Base-by-base conservation (phyloP, 1,140 invertebrate species). In the Heliconius nattereri region DNA sequence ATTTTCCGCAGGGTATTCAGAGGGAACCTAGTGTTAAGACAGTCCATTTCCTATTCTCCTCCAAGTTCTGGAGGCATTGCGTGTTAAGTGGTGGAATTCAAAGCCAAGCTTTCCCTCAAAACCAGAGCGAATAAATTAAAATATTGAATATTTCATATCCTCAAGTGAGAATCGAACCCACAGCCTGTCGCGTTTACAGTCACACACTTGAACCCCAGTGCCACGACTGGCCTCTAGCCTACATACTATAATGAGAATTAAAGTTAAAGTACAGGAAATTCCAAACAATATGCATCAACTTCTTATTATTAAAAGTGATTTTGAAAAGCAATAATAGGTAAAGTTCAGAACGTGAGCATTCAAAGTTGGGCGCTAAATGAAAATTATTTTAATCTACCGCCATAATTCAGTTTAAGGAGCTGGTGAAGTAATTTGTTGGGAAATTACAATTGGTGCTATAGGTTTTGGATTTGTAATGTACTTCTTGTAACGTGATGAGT, bases 321-420 rank as follows among this genome's bases (percentile, higher is more conserved):
- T 57, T 57, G n/a, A 57, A 57, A n/a, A 57, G 6, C 52, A 57
- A n/a, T 57, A 57, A 23, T 57, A 57, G 54, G 54, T 23, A 23
- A 57, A 57, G 54, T 57, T 57, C 9, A 2, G 20, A 20, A 23
- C 7, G 7, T 57, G 54, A 23, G 7, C n/a, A 2, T 57, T 57
- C 7, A n/a, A n/a, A 57, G 54, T 57, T 57, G 54, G 54, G 54
- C 6, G 20, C n/a, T 57, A 57, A 57, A n/a, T 57, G 54, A 57
- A 57, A 57, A 57, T 57, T 23, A 57, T 57, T 57, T 57, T 57
- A 57, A 57, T 57, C 54, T 19, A n/a, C 54, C n/a, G 54, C 54
- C 6, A 57, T 57, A 20, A 57, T 57, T 57, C 1, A 23, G n/a
- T 7, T 57, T n/a, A 57, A 57, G n/a, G 7, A 57, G 9, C 19